Base-by-base conservation (phyloP, 2,888 invertebrate species). In the Atethmia centrago region DNA sequence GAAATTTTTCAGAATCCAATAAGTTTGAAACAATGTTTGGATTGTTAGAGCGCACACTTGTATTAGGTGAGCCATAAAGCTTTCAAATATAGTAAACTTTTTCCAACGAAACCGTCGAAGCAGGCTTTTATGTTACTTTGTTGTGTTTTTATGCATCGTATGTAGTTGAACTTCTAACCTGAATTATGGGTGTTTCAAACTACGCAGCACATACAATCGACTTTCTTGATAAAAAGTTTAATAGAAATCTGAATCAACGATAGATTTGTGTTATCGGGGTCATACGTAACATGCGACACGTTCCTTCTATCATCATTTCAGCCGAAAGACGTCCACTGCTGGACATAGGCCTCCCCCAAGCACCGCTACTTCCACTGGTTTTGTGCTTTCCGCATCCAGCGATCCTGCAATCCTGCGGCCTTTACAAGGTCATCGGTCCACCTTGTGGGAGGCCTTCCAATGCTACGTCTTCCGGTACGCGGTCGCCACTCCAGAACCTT, bases 1-100 rank as follows among this genome's bases (percentile, higher is more conserved):
- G 71, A 79, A 80, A 87, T 76, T 85, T 85, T 84, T 82, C 75
- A 79, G 81, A 74, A 77, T 68, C 59, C 82, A 75, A 82, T 82
- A 85, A 82, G 71, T 85, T 82, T 71, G 53, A 77, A 80, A 84
- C 78, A 85, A 78, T 86, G 76, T 82, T 79, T 59, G 55, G 63
- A 79, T 70, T 66, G 83, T 80, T 80, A 74, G 76, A 85, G 82
- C 82, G 83, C 74, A 74, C 72, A 71, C 71, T 79, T 62, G 62
- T 74, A 75, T 61, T 71, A 21, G 58, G 55, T 51, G 59, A 72
- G 67, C 65, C 58, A 68, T 73, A 82, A 87, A 70, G 72, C 75
- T 58, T 71, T 82, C 61, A 67, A 80, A 84, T 77, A 79, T 83
- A 81, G 81, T 77, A 80, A 82, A 87, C 58, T 83, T 84, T 58